Base-by-base conservation (phyloP, 2,113 vertebrate genomes). In the Oncorhynchus gorbuscha region DNA sequence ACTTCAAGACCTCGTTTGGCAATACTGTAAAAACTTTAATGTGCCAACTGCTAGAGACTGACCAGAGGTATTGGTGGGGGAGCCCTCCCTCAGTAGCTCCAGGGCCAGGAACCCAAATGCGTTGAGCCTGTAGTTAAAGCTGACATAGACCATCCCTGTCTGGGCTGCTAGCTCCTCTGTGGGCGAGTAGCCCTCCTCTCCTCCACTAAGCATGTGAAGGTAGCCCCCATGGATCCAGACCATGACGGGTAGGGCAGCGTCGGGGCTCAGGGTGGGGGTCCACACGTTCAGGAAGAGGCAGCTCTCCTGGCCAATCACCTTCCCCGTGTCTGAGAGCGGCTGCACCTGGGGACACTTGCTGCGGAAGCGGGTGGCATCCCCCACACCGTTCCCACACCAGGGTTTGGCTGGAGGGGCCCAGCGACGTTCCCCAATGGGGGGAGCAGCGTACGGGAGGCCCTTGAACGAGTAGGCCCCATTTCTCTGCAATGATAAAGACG, bases 281-380 rank as follows among this genome's bases (percentile, higher is more conserved):
- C 95, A 97, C 70, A 96, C 83, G 48, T 94, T 96, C 49, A 95
- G 1, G 79, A 94, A 94, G 16, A 96, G 92, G 32, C 95, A 96
- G 83, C 95, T 94, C 86, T 96, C 95, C 18, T 89, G 83, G n/a
- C 94, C 94, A 84, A 84, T 84, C 39, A 88, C 71, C 67, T 14
- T 73, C 6, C 91, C 92, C 0, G 55, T 0, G 16, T 72, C 71
- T 0, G 65, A 30, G 24, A 92, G 14, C 3, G 90, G 92, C 1
- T 64, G 83, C 66, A 93, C 76, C 84, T 94, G 94, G 6, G 93
- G 76, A 11, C 94, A 95, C 1, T 85, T 14, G 74, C 89, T 90
- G 39, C 89, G 66, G 91, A 94, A 58, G 55, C 20, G 55, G 55
- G 55, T 58, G 55, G 55, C 55, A 58, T 14, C 55, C 55, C 13